A percentile compares a stretch with the other conserved stretches of the same genome.
phyloP scores from a whole-genome alignment of 2,113 vertebrate species.

The Rhynchomys soricoides region DNA sequence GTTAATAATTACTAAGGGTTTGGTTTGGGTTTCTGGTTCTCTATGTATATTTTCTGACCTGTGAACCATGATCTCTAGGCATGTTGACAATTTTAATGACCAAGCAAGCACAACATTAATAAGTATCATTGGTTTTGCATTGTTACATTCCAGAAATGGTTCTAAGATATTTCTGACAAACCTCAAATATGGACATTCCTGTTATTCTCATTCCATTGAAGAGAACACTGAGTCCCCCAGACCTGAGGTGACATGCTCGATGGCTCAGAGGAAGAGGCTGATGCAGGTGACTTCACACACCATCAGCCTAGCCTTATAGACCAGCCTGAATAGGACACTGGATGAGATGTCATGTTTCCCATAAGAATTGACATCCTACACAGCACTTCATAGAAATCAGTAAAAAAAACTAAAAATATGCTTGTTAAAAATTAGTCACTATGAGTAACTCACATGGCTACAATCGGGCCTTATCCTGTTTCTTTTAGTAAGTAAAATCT shows the following conservation, averaged over 20 bases:
- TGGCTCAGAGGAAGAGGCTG: neutral
- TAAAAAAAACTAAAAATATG: constrained; percentile 43
- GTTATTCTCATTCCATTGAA: constrained; percentile 8
- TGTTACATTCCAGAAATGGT: neutral
- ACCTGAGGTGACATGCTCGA: neutral
- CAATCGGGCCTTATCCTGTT: neutral
- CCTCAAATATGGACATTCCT: neutral
- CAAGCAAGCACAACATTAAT: constrained; percentile 23
- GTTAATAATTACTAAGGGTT: constrained; percentile 19
- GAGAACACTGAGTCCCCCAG: neutral
- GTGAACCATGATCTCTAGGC: neutral
- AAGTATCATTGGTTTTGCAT: neutral
- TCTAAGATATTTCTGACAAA: constrained; percentile 16
- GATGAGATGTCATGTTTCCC: neutral
- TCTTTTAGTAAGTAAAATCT: constrained; percentile 42
- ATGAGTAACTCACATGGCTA: constrained; percentile 44
- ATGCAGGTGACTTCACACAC: neutral
- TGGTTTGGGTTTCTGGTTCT: neutral
- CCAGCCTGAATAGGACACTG: neutral
- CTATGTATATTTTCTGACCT: constrained; percentile 14
- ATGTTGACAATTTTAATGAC: constrained; percentile 41
- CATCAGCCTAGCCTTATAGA: neutral
- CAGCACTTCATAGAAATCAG: neutral
- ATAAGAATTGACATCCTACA: constrained; percentile 35
- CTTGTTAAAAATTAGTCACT: constrained; percentile 53